Percentiles rank a stretch among this genome's conserved stretches.
phyloP scores from a whole-genome alignment of 2,888 invertebrate species.

The Conchocele bisecta region DNA sequence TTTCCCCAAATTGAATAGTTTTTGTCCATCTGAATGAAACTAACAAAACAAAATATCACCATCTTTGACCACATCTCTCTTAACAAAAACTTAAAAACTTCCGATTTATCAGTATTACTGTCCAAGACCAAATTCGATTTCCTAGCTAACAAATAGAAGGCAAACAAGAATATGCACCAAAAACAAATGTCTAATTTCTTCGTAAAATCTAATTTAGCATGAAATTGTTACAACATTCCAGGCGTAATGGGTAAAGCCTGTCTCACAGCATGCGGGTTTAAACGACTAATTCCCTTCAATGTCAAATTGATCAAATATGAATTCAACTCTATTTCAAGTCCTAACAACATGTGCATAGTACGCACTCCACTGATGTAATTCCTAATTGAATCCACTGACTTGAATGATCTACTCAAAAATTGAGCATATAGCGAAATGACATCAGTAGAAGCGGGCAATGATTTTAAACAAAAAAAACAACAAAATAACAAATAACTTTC shows the following conservation, averaged over 20 bases:
- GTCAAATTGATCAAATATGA: conserved; percentile 7
- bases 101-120: not conserved
- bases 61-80: not conserved
- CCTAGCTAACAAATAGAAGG: conserved; percentile 4
- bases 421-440: not conserved
- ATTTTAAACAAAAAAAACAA: not conserved
- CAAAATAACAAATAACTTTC: conserved; percentile 5
- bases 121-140: conserved; percentile 14
- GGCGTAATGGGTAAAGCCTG: conserved; percentile 8
- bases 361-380: conserved; percentile 16
- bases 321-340: not conserved
- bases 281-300: not conserved
- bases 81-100: not conserved
- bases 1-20: conserved; percentile 17
- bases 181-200: not conserved
- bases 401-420: conserved; percentile 5
- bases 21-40: conserved; percentile 10
- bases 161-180: conserved; percentile 27
- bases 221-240: not conserved
- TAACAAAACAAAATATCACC: not conserved
- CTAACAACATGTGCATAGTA: conserved; percentile 3
- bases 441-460: not conserved
- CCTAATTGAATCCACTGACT: not conserved
- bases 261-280: not conserved
- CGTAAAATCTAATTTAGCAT: not conserved